Base-by-base conservation (phyloP, 2,888 invertebrate genomes). In the Sphecodes monilicornis region DNA sequence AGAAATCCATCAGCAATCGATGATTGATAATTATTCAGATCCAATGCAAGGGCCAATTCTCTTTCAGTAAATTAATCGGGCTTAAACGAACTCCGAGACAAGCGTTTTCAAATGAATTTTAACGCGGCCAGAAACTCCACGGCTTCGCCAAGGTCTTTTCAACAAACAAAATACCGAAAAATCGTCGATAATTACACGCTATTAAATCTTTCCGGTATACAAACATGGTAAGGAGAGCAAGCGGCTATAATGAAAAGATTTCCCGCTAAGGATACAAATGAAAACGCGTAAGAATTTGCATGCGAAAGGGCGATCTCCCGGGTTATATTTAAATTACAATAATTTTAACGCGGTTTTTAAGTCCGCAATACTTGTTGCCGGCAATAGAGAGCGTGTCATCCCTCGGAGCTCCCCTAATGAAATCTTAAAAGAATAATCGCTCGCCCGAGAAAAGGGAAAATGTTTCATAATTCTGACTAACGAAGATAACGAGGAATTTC, bases 311-410 rank as follows among this genome's bases (percentile, higher is more conserved):
- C 18, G 32, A 22, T 36, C 36, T 41, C 60, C 22, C 54, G 29
- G 29, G 57, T 66, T 71, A 29, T 60, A 81, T 80, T 84, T 81
- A 70, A 81, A 84, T 84, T 84, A n/a, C n/a, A n/a, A n/a, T n/a
- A 81, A 77, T 81, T 74, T 71, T 70, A 71, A 66, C 57, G 36
- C 41, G 46, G 11, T 29, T 43, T 60, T 43, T 54, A 46, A 66
- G 66, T 18, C 18, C 46, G 72, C 64, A 68, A n/a, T 70, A 46
- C 46, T 69, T 73, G 68, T 39, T 26, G 36, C 2, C 6, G 22
- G 39, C 41, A 64, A 74, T 50, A 70, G 22, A 36, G n/a, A 46
- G 39, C 29, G 39, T 57, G 54, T 60, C 46, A 16, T 60, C 29
- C 50, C 29, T 11, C 43, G 36, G n/a, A 70, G 16, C 26, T 69